Conservation (phyloP, 2,113 vertebrate species). For the Nymphicus hollandicus region DNA sequence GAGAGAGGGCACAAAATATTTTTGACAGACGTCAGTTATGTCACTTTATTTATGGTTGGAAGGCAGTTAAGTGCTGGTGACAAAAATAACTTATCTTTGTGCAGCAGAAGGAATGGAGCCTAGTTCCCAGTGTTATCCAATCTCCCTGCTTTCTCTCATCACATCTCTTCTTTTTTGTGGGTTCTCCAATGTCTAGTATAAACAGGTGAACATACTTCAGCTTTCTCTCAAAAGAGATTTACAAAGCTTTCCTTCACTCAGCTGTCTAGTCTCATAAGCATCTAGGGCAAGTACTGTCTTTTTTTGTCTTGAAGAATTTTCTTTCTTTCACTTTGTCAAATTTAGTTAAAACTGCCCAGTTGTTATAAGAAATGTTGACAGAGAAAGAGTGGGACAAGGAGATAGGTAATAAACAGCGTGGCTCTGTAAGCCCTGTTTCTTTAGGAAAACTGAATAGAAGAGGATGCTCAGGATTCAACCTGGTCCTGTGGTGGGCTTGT, state of each 20-base stretch:
- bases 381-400: neutral
- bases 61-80: neutral
- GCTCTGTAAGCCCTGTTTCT: neutral
- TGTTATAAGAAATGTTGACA: neutral
- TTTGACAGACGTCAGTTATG: neutral
- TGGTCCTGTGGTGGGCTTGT: neutral
- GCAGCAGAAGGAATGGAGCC: neutral
- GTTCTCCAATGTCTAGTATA: neutral
- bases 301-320: slow-evolving; percentile 24
- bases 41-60: neutral
- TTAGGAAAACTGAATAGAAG: neutral
- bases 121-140: neutral
- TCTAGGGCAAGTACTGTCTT: neutral
- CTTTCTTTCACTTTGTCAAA: slow-evolving; percentile 30
- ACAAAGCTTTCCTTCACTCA: slow-evolving; percentile 1
- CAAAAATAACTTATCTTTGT: neutral
- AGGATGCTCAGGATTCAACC: neutral
- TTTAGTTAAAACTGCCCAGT: slow-evolving; percentile 12
- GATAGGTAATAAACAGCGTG: neutral
- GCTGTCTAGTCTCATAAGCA: slow-evolving; percentile 13
- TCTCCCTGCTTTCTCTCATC: neutral
- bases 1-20: neutral
- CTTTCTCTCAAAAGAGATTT: slow-evolving; percentile 27
- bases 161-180: neutral
- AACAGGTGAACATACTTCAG: neutral